phyloP scores from a whole-genome alignment of 2,888 invertebrate species.

The Mactromeris polynyma region DNA sequence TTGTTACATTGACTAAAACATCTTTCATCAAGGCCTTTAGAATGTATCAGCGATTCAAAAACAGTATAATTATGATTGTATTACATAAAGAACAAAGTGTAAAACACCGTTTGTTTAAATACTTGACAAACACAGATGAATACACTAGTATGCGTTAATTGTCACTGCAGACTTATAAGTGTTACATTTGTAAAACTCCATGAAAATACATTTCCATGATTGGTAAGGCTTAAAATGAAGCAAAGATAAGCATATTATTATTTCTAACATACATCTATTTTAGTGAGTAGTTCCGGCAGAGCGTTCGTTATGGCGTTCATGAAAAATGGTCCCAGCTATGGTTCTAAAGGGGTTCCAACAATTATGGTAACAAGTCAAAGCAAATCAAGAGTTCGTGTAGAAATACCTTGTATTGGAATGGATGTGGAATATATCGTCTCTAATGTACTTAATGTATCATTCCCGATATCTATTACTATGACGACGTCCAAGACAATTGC shows the following conservation, averaged over 20 bases:
- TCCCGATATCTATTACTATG: not conserved
- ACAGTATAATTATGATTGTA: too few relatives aligned
- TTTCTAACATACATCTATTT: not conserved
- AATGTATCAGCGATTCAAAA: too few relatives aligned
- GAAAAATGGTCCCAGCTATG: not conserved
- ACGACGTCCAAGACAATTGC: not conserved
- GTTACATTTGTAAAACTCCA: not conserved
- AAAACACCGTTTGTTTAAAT: too few relatives aligned
- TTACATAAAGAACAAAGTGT: too few relatives aligned
- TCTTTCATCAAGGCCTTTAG: not conserved
- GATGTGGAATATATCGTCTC: not conserved
- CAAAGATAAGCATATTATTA: not conserved
- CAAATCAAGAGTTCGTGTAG: not conserved
- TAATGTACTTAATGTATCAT: not conserved
- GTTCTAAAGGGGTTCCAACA: not conserved
- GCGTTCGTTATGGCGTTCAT: conserved; percentile 23
- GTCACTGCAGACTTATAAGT: not conserved
- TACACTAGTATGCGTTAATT: not conserved
- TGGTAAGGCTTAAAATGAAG: not conserved
- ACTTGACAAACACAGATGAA: not conserved
- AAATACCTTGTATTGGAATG: not conserved
- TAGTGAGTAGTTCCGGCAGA: conserved; percentile 12
- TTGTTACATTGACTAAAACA: too few relatives aligned
- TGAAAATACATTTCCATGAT: not conserved
- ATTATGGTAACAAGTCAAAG: not conserved